These are phyloP conservation scores for Drosophila lacertosa DNA, from an alignment of 1,140 invertebrate genomes.

Conservation along the genomic window DNA sequence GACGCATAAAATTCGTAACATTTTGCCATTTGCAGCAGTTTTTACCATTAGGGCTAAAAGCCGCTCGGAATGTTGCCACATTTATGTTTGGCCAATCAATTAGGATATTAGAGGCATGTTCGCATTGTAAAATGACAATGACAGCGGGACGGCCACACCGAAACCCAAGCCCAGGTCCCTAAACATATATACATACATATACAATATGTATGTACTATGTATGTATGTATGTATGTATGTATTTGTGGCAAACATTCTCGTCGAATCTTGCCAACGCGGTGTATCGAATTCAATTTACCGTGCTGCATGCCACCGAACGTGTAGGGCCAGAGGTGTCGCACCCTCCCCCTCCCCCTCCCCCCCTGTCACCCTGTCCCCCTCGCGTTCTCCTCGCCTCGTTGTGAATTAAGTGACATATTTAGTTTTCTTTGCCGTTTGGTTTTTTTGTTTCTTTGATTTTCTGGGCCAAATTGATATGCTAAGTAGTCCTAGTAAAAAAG, in stretches of 20 bases:
- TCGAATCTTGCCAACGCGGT: conserved; percentile 5
- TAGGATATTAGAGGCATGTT: conserved; percentile 46
- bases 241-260: no score
- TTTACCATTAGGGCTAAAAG: conserved; percentile 1
- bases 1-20: conserved; percentile 39
- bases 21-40: conserved; percentile 17
- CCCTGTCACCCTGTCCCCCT: neutral
- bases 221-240: no score
- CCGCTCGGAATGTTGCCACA: conserved; percentile 13
- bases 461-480: conserved; percentile 74
- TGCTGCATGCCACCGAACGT: conserved; percentile 14
- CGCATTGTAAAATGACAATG: conserved; percentile 27
- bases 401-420: conserved; percentile 62
- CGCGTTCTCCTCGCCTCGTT: neutral
- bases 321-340: conserved; percentile 5
- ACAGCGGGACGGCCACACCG: neutral
- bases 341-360: neutral
- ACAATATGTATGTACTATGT: no score
- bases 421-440: conserved; percentile 38
- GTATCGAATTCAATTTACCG: conserved; percentile 33
- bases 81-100: conserved; percentile 52
- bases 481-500: conserved; percentile 49
- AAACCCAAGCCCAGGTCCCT: no score
- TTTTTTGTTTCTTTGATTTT: conserved; percentile 26
- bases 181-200: no score